Conservation (phyloP, 2,888 invertebrate species). For the Drosophila sordidapex region DNA sequence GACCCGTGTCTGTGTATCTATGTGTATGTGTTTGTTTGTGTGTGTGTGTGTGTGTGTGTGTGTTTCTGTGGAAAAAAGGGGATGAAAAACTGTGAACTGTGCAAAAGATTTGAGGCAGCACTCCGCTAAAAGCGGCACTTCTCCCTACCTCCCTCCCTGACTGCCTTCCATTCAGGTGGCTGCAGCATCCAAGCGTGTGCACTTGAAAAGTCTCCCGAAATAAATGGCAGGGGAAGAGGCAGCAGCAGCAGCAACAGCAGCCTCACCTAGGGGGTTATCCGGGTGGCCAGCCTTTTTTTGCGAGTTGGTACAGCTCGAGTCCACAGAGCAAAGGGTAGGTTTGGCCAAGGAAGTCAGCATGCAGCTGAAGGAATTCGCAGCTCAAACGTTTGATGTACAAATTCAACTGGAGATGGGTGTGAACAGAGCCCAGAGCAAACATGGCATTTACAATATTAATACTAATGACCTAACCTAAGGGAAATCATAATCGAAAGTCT, state of each 20-base stretch:
- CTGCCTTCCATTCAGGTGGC: constrained; percentile 19
- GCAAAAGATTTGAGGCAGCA: constrained; percentile 26
- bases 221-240: neutral
- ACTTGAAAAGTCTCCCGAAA: constrained; percentile 44
- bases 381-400: neutral
- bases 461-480: neutral
- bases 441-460: neutral
- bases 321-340: neutral
- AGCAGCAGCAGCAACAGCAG: neutral
- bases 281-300: neutral
- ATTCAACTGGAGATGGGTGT: neutral
- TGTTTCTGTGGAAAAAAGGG: constrained; percentile 59
- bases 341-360: neutral
- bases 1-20: constrained; percentile 17
- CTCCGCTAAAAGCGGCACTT: constrained; percentile 1
- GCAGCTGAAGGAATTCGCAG: neutral
- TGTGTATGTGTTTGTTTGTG: constrained; percentile 17
- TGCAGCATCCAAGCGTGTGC: constrained; percentile 59
- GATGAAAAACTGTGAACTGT: constrained; percentile 57
- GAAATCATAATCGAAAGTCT: neutral
- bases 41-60: constrained; percentile 24
- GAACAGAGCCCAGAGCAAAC: neutral
- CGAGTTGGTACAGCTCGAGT: constrained; percentile 1
- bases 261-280: neutral
- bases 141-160: neutral